These are phyloP conservation scores for Catostylus mosaicus DNA, from an alignment of 30 jellyfish, hydroid and myxozoan species.

Conservation along the genomic window DNA sequence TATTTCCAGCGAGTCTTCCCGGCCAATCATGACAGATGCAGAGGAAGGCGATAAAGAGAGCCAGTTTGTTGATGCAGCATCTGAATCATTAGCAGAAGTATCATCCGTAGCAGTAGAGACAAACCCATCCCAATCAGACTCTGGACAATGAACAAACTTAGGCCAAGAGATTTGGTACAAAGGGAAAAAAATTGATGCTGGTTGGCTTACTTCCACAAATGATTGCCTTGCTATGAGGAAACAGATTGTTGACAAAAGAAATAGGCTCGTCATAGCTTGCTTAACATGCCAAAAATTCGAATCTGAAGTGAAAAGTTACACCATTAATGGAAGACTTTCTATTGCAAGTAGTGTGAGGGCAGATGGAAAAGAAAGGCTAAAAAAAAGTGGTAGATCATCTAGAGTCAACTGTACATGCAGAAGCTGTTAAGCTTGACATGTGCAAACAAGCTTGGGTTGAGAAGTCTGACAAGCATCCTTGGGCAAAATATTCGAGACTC, in stretches of 20 bases:
- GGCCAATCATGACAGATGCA: too few species aligned
- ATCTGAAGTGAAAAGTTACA: neutral
- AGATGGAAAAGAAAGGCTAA: constrained; percentile 23
- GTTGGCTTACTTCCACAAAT: constrained; percentile 18
- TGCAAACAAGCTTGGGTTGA: neutral
- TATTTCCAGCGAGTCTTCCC: too few species aligned
- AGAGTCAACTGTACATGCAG: neutral
- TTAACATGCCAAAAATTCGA: constrained; percentile 2
- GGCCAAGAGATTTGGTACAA: constrained; percentile 35
- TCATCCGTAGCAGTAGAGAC: neutral
- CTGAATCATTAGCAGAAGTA: neutral
- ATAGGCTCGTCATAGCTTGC: constrained; percentile 20
- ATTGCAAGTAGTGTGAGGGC: constrained; percentile 16
- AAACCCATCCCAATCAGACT: constrained; percentile 4
- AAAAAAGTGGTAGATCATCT: constrained; percentile 10
- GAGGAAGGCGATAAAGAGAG: too few species aligned
- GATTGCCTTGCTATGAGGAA: constrained; percentile 12
- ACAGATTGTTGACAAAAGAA: constrained; percentile 13
- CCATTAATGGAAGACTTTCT: constrained; percentile 19
- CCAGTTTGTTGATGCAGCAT: neutral
- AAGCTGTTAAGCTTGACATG: neutral
- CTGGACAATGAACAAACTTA: constrained; percentile 9
- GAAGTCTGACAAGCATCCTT: neutral
- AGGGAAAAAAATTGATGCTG: constrained; percentile 3
- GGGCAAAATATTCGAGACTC: neutral